Conservation (phyloP, 37 sponge, comb jelly and placozoan species). For the Agelas oroides region DNA sequence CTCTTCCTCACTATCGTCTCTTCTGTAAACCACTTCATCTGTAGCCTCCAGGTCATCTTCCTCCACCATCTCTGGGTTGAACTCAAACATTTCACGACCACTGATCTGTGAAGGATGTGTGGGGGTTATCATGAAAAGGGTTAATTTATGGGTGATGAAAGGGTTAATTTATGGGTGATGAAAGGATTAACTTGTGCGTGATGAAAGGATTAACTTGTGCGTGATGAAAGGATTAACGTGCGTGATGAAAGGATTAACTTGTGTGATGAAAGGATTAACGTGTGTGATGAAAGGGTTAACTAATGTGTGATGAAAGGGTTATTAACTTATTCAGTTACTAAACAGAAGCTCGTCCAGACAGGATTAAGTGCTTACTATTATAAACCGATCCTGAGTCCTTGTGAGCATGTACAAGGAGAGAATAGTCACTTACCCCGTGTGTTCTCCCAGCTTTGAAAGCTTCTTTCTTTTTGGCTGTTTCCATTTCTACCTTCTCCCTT, state of each 20-base stretch:
- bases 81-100: constrained; percentile 97
- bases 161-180: background rate
- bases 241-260: no score
- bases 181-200: no score
- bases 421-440: constrained; percentile 62
- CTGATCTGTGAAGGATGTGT: constrained; percentile 84
- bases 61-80: constrained; percentile 91
- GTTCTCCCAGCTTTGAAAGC: constrained; percentile 90
- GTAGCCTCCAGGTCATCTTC: constrained; percentile 84
- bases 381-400: no score
- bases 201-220: no score
- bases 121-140: background rate
- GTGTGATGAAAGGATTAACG: no score
- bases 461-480: constrained; percentile 73
- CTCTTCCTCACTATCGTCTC: constrained; percentile 28
- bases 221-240: no score
- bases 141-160: background rate
- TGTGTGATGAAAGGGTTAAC: background rate
- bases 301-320: no score
- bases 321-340: no score
- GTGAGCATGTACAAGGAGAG: no score
- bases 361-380: no score
- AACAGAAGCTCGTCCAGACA: no score
- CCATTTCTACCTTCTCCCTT: constrained; percentile 61
- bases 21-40: constrained; percentile 6